Percentiles rank a stretch among this genome's conserved stretches.
Evolutionary conservation across 2,888 invertebrate species (phyloP).

Genomic region (Callyntrura sp.): DNA sequence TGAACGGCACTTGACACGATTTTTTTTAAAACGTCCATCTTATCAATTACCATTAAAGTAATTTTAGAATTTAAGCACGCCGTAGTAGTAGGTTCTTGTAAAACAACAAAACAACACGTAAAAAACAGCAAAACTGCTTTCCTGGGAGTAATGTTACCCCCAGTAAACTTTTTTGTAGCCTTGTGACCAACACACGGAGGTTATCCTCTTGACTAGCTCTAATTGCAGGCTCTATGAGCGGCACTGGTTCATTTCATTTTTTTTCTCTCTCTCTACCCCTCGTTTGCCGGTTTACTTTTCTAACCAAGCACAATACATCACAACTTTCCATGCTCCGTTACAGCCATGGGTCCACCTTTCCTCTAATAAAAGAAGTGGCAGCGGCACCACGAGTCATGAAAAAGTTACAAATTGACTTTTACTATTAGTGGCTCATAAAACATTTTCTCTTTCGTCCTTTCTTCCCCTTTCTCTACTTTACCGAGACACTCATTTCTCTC

Average conservation of each 20-base stretch:
- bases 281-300: not conserved
- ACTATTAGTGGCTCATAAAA: constrained; percentile 48
- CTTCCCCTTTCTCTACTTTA: not conserved
- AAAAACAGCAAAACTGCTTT: no score
- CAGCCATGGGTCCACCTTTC: not conserved
- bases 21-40: not conserved
- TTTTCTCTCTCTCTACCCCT: not conserved
- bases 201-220: not conserved
- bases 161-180: not conserved
- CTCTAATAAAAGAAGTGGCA: constrained; percentile 25
- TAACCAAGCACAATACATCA: not conserved
- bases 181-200: not conserved
- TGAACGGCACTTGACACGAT: no score
- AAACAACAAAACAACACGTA: no score
- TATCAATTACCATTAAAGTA: not conserved
- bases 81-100: no score
- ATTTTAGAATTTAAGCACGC: no score
- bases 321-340: not conserved
- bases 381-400: constrained; percentile 40
- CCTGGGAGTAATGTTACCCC: not conserved
- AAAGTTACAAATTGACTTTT: constrained; percentile 56
- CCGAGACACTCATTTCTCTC: no score
- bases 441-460: constrained; percentile 18
- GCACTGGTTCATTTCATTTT: not conserved
- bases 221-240: not conserved